Conservation (phyloP, 2,113 vertebrate genomes). For the Sphyrna mokarran region DNA sequence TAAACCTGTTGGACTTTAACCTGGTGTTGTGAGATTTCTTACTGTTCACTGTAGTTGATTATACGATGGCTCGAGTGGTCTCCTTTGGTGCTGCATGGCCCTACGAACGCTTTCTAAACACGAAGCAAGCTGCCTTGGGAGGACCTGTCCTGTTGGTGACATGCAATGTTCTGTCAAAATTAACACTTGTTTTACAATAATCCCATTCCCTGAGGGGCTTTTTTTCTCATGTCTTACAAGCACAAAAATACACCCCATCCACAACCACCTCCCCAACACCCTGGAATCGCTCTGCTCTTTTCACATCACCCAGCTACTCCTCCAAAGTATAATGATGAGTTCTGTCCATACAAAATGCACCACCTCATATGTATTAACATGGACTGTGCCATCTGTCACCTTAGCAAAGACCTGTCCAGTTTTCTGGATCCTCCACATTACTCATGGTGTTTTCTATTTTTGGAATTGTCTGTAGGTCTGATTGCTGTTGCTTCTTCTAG, state of each 20-base stretch:
- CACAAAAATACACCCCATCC: not conserved
- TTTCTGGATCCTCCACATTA: not conserved
- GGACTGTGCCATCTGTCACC: not conserved
- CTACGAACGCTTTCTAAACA: not conserved
- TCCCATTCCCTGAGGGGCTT: not conserved
- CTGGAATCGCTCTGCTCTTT: not conserved
- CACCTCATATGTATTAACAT: not conserved
- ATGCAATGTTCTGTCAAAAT: not conserved
- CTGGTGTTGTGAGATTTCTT: no score
- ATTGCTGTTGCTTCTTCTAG: not conserved
- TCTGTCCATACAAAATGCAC: not conserved
- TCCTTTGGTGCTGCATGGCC: not conserved
- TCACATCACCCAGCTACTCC: not conserved
- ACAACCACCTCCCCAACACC: no score
- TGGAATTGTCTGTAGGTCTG: not conserved
- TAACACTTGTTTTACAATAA: not conserved
- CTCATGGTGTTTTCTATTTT: not conserved
- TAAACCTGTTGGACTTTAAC: no score
- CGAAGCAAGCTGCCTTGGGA: not conserved
- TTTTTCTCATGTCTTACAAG: not conserved
- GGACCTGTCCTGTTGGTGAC: no score
- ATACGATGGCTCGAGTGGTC: not conserved
- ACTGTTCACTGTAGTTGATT: not conserved
- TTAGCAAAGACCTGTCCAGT: not conserved
- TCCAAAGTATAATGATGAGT: not conserved